These are phyloP conservation scores for Drosophila subobscura DNA, from an alignment of 1,140 invertebrate genomes.

Conservation along the genomic window DNA sequence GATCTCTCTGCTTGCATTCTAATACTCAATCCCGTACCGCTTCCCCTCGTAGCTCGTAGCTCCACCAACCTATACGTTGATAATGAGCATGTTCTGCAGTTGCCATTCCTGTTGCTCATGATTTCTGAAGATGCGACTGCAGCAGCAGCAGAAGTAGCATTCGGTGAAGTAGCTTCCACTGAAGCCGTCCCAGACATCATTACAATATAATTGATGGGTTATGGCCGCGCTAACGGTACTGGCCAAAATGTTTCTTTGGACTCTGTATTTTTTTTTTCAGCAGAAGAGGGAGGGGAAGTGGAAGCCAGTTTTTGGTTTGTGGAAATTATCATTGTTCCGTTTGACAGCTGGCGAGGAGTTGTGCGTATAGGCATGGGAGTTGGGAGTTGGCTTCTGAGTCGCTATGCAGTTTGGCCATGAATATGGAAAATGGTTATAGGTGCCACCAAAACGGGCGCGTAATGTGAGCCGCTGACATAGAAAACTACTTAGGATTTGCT, in stretches of 20 bases:
- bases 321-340: constrained; percentile 74
- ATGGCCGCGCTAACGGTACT: constrained; percentile 71
- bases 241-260: constrained; percentile 63
- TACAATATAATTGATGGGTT: constrained; percentile 82
- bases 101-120: constrained; percentile 46
- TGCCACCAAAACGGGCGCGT: constrained; percentile 58
- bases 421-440: constrained; percentile 58
- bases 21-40: constrained; percentile 43
- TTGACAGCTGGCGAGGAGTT: constrained; percentile 59
- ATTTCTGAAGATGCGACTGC: constrained; percentile 71
- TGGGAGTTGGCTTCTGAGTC: too few species aligned
- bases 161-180: constrained; percentile 18
- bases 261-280: constrained; percentile 27
- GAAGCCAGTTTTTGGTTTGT: constrained; percentile 48
- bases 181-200: constrained; percentile 64
- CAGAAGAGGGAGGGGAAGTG: constrained; percentile 19
- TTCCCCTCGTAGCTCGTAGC: constrained; percentile 10
- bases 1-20: constrained; percentile 51
- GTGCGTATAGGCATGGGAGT: constrained; percentile 51
- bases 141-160: constrained; percentile 35
- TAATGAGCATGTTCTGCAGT: constrained; percentile 73
- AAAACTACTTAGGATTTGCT: constrained; percentile 59
- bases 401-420: constrained; percentile 19
- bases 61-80: constrained; percentile 69
- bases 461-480: constrained; percentile 57